Base-by-base conservation (phyloP, 2,888 invertebrate genomes). In the Venusia cambrica region DNA sequence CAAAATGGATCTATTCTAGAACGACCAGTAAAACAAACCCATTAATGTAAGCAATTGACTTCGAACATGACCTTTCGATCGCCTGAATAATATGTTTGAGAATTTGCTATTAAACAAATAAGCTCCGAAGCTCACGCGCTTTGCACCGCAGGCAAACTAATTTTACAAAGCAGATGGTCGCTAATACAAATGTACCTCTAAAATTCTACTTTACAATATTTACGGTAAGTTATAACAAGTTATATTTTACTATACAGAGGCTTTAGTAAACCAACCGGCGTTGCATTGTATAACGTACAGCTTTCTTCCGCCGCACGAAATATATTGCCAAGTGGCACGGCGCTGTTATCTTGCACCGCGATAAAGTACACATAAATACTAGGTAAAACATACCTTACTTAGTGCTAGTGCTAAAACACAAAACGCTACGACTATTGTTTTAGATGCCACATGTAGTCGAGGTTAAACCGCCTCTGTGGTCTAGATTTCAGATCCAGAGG, bases 111-210 rank as follows among this genome's bases (percentile, higher is more conserved):
- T 6, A 17, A 18, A 35, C 13, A 24, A 11, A 29, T 26, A 26
- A 26, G 11, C 20, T 15, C 15, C 19, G 6, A 5, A 1, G n/a
- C 13, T 46, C 51, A 57, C 41, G 56, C n/a, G n/a, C n/a, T 57
- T 55, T 60, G 39, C 26, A 20, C 15, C 43, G 48, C 41, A 54
- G 62, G 63, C 60, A 60, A 55, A 50, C 48, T 53, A 44, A 60
- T 62, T 66, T 51, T 44, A 34, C 32, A 45, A 47, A 54, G 66
- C 69, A 72, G 69, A 51, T 69, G 69, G 57, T 52, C 28, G 22
- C 38, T n/a, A n/a, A n/a, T n/a, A n/a, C n/a, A n/a, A n/a, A n/a
- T n/a, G n/a, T n/a, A n/a, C n/a, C n/a, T n/a, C n/a, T n/a, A n/a
- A n/a, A n/a, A n/a, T n/a, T n/a, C n/a, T n/a, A n/a, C n/a, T n/a